phyloP scores from a whole-genome alignment of 2,888 invertebrate species.

The Rhaphigaster nebulosa region DNA sequence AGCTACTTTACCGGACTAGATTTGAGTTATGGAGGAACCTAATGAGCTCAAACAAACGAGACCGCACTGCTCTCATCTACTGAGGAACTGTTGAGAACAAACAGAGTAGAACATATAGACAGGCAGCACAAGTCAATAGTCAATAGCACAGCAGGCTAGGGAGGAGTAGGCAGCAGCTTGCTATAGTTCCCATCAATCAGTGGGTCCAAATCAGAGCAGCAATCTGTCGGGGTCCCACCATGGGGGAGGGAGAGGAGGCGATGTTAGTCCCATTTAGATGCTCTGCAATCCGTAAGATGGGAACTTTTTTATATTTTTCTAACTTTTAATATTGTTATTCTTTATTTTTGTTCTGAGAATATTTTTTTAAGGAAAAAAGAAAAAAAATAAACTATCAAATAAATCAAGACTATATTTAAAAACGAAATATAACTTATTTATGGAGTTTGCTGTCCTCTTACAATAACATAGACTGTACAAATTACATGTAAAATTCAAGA shows the following conservation, averaged over 20 bases:
- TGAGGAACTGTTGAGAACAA: background rate
- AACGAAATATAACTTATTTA: too few relatives aligned
- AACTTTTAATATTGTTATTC: too few relatives aligned
- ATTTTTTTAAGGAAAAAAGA: too few relatives aligned
- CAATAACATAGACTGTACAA: too few relatives aligned
- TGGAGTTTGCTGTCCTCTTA: too few relatives aligned
- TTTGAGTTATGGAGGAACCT: background rate
- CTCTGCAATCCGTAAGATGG: background rate
- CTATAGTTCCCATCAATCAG: background rate
- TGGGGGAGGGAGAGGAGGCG: background rate
- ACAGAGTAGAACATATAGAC: background rate
- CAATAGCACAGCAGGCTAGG: background rate
- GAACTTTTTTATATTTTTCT: too few relatives aligned
- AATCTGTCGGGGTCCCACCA: background rate
- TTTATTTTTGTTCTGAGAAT: too few relatives aligned
- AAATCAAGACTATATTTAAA: too few relatives aligned
- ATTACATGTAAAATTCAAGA: too few relatives aligned
- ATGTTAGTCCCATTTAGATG: too few relatives aligned
- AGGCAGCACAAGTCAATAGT: background rate
- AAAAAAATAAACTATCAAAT: too few relatives aligned
- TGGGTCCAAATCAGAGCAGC: background rate
- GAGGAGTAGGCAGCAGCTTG: background rate
- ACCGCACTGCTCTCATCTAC: background rate
- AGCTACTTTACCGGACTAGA: background rate
- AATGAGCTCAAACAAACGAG: background rate